These are phyloP conservation scores for Planiliza haematocheilus DNA, from an alignment of 2,113 vertebrate genomes.

Conservation along the genomic window DNA sequence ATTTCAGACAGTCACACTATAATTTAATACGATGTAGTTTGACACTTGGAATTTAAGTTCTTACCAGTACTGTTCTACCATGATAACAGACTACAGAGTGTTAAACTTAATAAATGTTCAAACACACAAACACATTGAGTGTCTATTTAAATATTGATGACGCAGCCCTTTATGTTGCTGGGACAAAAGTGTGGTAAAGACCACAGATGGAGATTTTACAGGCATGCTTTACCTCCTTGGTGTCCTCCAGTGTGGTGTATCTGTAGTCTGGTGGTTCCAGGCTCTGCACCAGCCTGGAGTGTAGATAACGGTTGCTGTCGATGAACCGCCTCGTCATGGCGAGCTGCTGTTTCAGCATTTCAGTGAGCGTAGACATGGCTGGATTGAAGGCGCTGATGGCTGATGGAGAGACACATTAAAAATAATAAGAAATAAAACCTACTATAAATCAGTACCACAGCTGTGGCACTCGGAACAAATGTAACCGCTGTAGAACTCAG, in stretches of 20 bases:
- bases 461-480: background rate
- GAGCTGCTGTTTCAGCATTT: conserved; percentile 90
- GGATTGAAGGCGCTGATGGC: conserved; percentile 85
- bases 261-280: conserved; percentile 85
- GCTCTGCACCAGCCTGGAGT: conserved; percentile 79
- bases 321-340: conserved; percentile 83
- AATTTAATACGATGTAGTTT: too few species aligned
- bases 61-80: too few species aligned
- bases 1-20: too few species aligned
- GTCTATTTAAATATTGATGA: too few species aligned
- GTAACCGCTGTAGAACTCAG: too few species aligned
- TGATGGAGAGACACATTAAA: conserved; percentile 40
- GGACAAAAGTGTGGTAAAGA: too few species aligned
- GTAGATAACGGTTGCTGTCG: conserved; percentile 79
- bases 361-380: conserved; percentile 73
- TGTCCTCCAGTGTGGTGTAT: conserved; percentile 91
- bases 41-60: too few species aligned
- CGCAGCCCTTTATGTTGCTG: too few species aligned
- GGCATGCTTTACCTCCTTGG: conserved; percentile 83
- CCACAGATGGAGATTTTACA: too few species aligned
- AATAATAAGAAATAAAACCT: background rate
- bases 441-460: background rate
- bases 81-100: too few species aligned
- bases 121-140: too few species aligned
- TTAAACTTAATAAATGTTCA: too few species aligned